Percentiles rank a stretch among this genome's conserved stretches.
Conservation (phyloP, 1,140 invertebrate genomes). For the Wiebesia pumilae region DNA sequence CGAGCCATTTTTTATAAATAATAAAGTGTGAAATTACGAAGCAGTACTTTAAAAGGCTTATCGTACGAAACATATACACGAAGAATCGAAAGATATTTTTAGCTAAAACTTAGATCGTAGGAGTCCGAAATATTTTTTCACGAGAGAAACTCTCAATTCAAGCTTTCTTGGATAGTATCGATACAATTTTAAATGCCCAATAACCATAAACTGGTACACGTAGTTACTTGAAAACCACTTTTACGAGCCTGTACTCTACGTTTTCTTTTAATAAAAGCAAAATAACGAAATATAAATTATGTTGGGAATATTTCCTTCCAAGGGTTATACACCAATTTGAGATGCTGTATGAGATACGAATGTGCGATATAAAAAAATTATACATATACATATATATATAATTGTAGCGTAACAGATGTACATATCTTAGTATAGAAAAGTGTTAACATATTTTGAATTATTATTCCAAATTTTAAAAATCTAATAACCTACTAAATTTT, state of each 20-base stretch:
- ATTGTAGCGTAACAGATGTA: too few species aligned
- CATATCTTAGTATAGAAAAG: too few species aligned
- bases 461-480: too few species aligned
- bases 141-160: background rate
- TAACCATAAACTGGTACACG: background rate
- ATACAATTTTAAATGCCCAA: background rate
- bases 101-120: conserved; percentile 37
- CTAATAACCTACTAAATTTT: too few species aligned
- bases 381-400: too few species aligned
- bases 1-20: background rate
- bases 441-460: too few species aligned
- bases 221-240: background rate
- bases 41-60: conserved; percentile 10
- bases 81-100: conserved; percentile 30
- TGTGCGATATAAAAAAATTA: too few species aligned
- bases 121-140: conserved; percentile 47
- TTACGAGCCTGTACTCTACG: background rate
- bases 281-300: background rate
- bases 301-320: too few species aligned
- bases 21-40: background rate
- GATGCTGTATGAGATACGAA: too few species aligned
- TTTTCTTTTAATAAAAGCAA: background rate
- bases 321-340: too few species aligned
- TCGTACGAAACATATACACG: background rate
- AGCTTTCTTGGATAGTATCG: background rate